These are phyloP conservation scores for Tichodroma muraria DNA, from an alignment of 2,113 vertebrate species.

Conservation along the genomic window DNA sequence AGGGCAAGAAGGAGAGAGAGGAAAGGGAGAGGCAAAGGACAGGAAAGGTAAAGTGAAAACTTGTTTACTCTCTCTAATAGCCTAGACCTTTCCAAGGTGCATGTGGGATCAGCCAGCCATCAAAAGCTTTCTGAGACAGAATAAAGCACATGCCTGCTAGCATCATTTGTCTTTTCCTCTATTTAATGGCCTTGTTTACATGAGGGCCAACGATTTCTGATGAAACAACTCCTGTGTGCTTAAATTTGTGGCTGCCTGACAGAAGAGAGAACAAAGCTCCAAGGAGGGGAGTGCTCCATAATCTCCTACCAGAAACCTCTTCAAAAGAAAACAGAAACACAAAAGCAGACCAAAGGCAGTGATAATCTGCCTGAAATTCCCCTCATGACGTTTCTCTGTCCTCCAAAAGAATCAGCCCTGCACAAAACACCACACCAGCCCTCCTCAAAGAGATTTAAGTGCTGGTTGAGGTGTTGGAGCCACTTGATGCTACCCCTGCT, in stretches of 20 bases:
- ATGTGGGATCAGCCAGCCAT: background rate
- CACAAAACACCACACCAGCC: background rate
- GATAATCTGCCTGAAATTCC: background rate
- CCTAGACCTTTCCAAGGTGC: background rate
- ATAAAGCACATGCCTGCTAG: background rate
- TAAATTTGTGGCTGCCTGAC: background rate
- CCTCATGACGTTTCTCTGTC: background rate
- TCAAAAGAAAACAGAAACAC: background rate
- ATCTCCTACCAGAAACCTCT: background rate
- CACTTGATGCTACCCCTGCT: background rate
- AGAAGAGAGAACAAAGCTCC: background rate
- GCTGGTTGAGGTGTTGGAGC: background rate
- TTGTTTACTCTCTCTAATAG: background rate
- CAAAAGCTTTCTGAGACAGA: background rate
- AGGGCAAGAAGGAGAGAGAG: background rate
- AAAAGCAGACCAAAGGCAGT: background rate
- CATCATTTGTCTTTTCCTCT: conserved; percentile 1
- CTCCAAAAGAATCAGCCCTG: background rate
- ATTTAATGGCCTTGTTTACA: conserved; percentile 21
- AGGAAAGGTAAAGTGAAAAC: background rate
- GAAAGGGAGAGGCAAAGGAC: background rate
- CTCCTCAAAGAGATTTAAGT: background rate
- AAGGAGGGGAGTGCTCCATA: background rate
- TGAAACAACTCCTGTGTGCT: background rate
- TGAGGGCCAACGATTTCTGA: background rate